These are phyloP conservation scores for Coracopsis vasa DNA, from an alignment of 2,113 vertebrate genomes.

Conservation along the genomic window DNA sequence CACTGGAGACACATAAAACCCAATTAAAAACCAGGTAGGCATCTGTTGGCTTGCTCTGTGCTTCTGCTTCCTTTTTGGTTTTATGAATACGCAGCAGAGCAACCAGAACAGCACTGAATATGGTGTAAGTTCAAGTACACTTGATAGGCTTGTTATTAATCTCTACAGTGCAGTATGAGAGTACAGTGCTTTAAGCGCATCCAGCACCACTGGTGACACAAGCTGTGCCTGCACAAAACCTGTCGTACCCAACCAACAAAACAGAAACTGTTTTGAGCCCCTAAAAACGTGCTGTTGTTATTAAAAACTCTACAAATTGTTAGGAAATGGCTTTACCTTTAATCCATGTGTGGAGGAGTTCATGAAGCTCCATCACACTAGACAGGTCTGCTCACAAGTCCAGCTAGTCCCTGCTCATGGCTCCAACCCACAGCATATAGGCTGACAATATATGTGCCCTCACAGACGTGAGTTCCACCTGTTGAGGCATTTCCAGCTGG, in stretches of 20 bases:
- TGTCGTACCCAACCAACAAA: not conserved
- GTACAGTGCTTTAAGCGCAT: not conserved
- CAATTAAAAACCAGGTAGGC: constrained; percentile 61
- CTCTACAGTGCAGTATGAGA: not conserved
- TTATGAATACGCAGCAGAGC: constrained; percentile 40
- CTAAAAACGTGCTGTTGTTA: not conserved
- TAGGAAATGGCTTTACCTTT: not conserved
- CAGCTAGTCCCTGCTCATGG: not conserved
- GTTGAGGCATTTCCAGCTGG: not conserved
- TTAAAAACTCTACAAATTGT: not conserved
- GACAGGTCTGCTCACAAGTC: not conserved
- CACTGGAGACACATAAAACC: constrained; percentile 38
- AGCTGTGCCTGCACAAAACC: not conserved
- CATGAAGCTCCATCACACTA: not conserved
- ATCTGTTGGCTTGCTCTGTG: constrained; percentile 58
- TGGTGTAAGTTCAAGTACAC: not conserved
- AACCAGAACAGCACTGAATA: constrained; percentile 47
- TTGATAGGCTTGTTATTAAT: not conserved
- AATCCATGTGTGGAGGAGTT: not conserved
- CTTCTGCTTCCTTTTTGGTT: constrained; percentile 51
- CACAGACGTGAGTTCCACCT: not conserved
- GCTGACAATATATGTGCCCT: not conserved
- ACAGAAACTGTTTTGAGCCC: not conserved
- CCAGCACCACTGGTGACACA: not conserved
- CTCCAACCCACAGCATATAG: not conserved